Evolutionary conservation across 2,888 invertebrate species (phyloP).

Genomic region (Trilocha varians): DNA sequence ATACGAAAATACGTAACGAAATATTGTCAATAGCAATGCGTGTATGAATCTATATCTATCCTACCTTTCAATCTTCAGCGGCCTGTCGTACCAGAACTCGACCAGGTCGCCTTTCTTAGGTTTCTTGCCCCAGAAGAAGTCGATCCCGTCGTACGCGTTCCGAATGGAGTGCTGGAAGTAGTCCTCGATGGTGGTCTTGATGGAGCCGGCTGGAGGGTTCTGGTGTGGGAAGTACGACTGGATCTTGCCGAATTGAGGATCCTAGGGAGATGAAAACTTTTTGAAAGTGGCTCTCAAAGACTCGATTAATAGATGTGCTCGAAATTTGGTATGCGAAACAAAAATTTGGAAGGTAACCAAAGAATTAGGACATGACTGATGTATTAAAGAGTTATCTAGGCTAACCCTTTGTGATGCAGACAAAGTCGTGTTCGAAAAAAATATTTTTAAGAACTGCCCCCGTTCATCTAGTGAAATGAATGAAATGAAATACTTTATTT

Average conservation of each 20-base stretch:
- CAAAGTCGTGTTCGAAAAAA: too few relatives aligned
- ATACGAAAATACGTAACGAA: not conserved
- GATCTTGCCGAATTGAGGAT: constrained; percentile 89
- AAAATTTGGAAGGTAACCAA: too few relatives aligned
- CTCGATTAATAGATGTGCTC: too few relatives aligned
- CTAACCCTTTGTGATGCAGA: too few relatives aligned
- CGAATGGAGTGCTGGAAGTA: constrained; percentile 85
- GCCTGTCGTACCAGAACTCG: constrained; percentile 84
- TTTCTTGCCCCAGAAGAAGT: constrained; percentile 92
- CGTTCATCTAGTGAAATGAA: too few relatives aligned
- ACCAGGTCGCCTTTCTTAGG: constrained; percentile 88
- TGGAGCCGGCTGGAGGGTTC: constrained; percentile 80
- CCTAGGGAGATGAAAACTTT: too few relatives aligned
- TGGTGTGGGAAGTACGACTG: constrained; percentile 84
- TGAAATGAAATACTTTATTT: too few relatives aligned
- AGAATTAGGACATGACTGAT: too few relatives aligned
- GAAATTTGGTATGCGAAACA: too few relatives aligned
- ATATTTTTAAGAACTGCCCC: too few relatives aligned
- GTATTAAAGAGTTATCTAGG: too few relatives aligned
- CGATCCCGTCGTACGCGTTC: constrained; percentile 88
- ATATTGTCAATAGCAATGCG: not conserved
- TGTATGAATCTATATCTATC: constrained; percentile 8
- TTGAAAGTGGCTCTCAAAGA: too few relatives aligned
- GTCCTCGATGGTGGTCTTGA: constrained; percentile 82
- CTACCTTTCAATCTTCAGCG: constrained; percentile 79